A percentile compares a stretch with the other conserved stretches of the same genome.
These are phyloP conservation scores for Pygocentrus nattereri DNA, from an alignment of 2,797 vertebrate species.

Conservation along the genomic window DNA sequence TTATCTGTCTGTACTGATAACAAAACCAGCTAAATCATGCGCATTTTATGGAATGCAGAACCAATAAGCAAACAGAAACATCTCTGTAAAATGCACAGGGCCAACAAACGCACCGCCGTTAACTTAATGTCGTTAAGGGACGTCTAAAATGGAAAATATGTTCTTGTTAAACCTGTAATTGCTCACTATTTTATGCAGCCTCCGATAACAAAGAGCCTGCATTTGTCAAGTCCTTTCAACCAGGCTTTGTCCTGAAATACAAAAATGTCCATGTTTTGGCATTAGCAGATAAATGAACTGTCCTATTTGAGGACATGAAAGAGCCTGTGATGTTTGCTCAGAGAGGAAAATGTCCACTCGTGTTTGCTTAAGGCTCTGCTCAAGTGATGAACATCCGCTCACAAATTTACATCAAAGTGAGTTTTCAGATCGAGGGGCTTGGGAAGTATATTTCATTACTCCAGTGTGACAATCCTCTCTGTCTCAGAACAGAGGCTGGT, in stretches of 20 bases:
- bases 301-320: constrained; percentile 74
- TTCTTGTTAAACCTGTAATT: constrained; percentile 1
- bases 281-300: constrained; percentile 60
- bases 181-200: neutral
- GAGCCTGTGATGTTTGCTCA: constrained; percentile 79
- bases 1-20: constrained; percentile 35
- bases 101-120: constrained; percentile 4
- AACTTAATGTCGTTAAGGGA: constrained; percentile 19
- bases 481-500: constrained; percentile 55
- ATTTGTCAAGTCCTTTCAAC: neutral
- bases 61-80: constrained; percentile 25
- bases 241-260: constrained; percentile 32
- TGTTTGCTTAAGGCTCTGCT: constrained; percentile 83
- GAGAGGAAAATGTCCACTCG: constrained; percentile 76
- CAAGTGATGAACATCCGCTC: constrained; percentile 79
- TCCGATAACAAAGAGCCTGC: neutral
- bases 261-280: constrained; percentile 55
- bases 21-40: constrained; percentile 9
- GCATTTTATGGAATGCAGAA: neutral
- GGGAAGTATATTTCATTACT: constrained; percentile 87
- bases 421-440: constrained; percentile 60
- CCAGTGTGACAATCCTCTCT: constrained; percentile 82
- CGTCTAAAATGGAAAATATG: neutral
- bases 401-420: constrained; percentile 87
- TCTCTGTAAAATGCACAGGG: constrained; percentile 17